Base-by-base conservation (phyloP, 37 sponge, comb jelly and placozoan genomes). In the Diacarnus erythraeanus region DNA sequence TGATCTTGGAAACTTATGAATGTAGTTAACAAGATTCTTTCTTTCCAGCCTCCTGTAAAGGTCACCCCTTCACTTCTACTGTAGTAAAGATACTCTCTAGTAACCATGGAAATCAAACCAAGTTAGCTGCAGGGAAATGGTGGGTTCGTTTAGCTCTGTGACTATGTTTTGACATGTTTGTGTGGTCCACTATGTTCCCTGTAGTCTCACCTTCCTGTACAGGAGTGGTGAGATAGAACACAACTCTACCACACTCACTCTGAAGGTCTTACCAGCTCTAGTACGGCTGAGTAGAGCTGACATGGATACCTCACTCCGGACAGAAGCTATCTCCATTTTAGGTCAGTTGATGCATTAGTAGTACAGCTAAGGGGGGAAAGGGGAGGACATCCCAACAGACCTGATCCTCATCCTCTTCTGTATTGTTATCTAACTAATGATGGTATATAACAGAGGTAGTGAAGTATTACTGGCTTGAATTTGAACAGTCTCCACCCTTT, bases 191-290 rank as follows among this genome's bases (percentile, higher is more conserved):
- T 43, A 4, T 72, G n/a, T n/a, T n/a, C 2, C 26, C 23, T 8
- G 18, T 38, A 79, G 80, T 65, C 29, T 86, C 56, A 31, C 86
- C 21, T 64, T 57, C 33, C 57, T 86, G 79, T 79, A 69, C 47
- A 72, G 63, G 20, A 27, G 42, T 35, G n/a, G n/a, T n/a, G n/a
- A n/a, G n/a, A n/a, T n/a, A n/a, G 60, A 54, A 5, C 8, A 5
- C 29, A 34, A 27, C 44, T 63, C 39, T 38, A 3, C 64, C 10
- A 30, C 35, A 5, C 42, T 79, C 31, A 66, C 79, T 44, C 59
- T 76, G 20, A 83, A 57, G 59, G 77, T 65, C 0, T 42, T 83
- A 22, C 84, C 84, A 8, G 23, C 77, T 57, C 84, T 83, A 4
- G 70, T 75, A 23, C 57, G 69, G 0, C 59, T 83, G 29, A 75